Conservation (phyloP, 2,888 invertebrate species). For the Thera britannica region DNA sequence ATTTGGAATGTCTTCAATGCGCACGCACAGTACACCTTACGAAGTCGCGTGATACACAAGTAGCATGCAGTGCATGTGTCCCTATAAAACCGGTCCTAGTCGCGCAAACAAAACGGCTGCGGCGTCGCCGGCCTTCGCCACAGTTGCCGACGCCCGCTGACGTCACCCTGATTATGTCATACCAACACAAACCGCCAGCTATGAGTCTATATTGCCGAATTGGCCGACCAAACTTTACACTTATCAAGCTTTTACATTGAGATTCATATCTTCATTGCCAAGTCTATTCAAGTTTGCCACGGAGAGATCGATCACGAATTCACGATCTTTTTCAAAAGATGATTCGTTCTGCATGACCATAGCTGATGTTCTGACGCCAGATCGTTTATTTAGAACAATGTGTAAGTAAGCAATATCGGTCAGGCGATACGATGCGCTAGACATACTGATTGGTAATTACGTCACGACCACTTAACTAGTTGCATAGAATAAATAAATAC, state of each 20-base stretch:
- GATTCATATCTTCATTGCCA: slow-evolving; percentile 40
- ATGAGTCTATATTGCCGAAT: slow-evolving; percentile 59
- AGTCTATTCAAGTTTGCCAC: slow-evolving; percentile 40
- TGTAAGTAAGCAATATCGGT: slow-evolving; percentile 48
- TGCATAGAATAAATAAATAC: no score
- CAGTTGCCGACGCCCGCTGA: slow-evolving; percentile 78
- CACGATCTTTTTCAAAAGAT: slow-evolving; percentile 42
- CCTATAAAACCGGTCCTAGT: slow-evolving; percentile 67
- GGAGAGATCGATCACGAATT: slow-evolving; percentile 36
- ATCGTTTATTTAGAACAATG: slow-evolving; percentile 57
- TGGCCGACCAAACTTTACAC: slow-evolving; percentile 53
- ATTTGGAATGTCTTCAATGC: slow-evolving; percentile 8
- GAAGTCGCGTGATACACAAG: slow-evolving; percentile 50
- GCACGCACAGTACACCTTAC: slow-evolving; percentile 29
- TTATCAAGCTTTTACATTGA: slow-evolving; percentile 43
- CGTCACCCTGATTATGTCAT: slow-evolving; percentile 82
- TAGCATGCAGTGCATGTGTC: slow-evolving; percentile 66
- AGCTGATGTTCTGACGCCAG: slow-evolving; percentile 29
- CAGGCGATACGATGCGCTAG: slow-evolving; percentile 42
- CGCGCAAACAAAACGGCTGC: slow-evolving; percentile 62
- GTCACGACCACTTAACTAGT: slow-evolving; percentile 35
- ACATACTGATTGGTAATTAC: slow-evolving; percentile 47
- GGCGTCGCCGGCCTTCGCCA: slow-evolving; percentile 72
- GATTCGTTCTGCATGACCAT: slow-evolving; percentile 64
- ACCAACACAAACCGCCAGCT: slow-evolving; percentile 52